Evolutionary conservation across 2,797 vertebrate genomes (phyloP), one percentile per base, ranked within the genome.

Genomic region (Coregonus sp.): DNA sequence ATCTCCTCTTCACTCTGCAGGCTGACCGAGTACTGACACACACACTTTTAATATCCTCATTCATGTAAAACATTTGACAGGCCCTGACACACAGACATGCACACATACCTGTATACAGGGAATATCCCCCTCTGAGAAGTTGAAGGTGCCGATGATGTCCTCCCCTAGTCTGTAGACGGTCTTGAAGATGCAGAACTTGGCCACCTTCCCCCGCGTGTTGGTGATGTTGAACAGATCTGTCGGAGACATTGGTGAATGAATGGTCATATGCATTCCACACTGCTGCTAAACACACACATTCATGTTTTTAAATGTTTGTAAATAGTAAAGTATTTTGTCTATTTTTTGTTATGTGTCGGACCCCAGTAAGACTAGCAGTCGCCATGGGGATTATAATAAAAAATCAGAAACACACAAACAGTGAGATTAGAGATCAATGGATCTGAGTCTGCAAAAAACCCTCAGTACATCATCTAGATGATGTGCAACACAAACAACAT

Each of bases 141-240:
- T 97, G 80, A 99, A 98, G 0, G 97, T 98, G 74, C 98, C 97
- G 1, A 99, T 90, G 77, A 99, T 95, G 12, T 99, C 98, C 81
- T 99, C 98, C 14, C 98, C 98, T 0, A 99, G 95, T 90, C 97
- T 96, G 93, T 99, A 99, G 1, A 98, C 93, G 0, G 93, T 97
- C 90, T 99, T 99, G 92, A 99, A 99, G 91, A 99, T 97, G 90
- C 97, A 97, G 90, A 99, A 98, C 0, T 96, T 98, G 4, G 96
- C 97, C 80, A 99, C 98, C 84, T 98, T 98, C 31, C 98, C 98
- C 4, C 95, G 94, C 73, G 94, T 85, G 63, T 98, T 98, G 84
- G 97, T 99, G 93, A 99, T 99, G 81, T 97, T 99, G 84, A 98
- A 99, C 72, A 99, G 72, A 52, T 73, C 98, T 99, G 90, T 4